Evolutionary conservation across 2,888 invertebrate species (phyloP), one percentile per base, ranked within the genome.

Genomic region (Lamellibrachia columna): DNA sequence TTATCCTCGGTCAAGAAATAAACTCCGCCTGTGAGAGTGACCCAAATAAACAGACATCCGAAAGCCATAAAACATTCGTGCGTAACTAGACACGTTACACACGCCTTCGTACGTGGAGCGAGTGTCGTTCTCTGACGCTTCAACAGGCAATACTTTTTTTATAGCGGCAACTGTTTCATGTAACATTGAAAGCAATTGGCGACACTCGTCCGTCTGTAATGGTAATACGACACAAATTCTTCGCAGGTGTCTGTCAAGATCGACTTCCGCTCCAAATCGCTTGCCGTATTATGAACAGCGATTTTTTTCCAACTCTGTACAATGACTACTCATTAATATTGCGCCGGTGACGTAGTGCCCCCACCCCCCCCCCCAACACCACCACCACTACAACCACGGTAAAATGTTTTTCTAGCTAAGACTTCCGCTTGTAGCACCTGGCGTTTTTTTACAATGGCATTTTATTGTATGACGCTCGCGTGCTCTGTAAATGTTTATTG

Each of bases 401-500:
- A 15, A 15, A 58, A 22, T 75, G 75, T 75, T 75, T n/a, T 75
- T 75, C 75, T 75, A 22, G 55, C 9, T 55, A 9, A 11, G 75
- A n/a, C 22, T 6, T 75, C 75, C 75, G 75, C 75, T 75, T 75
- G 22, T 75, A 22, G 75, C 75, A 75, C 75, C 22, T 15, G 22
- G n/a, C 75, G 75, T 60, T 15, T 9, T 75, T 75, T 15, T 75
- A 40, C 40, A 75, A n/a, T n/a, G 75, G 22, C 75, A 75, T 75
- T 75, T 60, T 15, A 75, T n/a, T n/a, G 22, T 22, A 6, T 15
- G 22, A 75, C 75, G 22, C 22, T 22, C 22, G 15, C 75, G 22
- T 75, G 75, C n/a, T 75, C 15, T 75, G 75, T n/a, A 75, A 75
- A 75, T 75, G 75, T 75, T 75, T 75, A 75, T 75, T 75, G 75